Evolutionary conservation across 1,140 invertebrate genomes (phyloP).

Genomic region (Drosophila pruinosa): DNA sequence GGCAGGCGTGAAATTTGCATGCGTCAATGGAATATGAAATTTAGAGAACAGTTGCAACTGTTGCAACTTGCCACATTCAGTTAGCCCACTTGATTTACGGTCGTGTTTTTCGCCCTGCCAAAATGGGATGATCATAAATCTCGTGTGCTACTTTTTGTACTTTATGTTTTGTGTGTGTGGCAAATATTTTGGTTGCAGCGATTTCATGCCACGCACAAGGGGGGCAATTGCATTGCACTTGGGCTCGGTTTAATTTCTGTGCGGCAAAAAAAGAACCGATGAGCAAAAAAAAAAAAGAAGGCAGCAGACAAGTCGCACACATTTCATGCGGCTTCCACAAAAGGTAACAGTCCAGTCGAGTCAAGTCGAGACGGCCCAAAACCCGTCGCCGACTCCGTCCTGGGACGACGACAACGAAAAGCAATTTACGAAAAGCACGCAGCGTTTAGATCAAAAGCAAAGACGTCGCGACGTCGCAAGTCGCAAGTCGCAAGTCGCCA

Average conservation of each 20-base stretch:
- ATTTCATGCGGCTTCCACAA: conserved; percentile 80
- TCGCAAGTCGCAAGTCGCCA: conserved; percentile 63
- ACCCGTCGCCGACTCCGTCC: not conserved
- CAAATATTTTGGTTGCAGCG: conserved; percentile 78
- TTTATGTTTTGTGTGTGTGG: conserved; percentile 35
- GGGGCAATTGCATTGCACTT: conserved; percentile 68
- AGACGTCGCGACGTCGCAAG: conserved; percentile 42
- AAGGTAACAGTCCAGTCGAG: conserved; percentile 47
- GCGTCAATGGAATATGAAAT: conserved; percentile 65
- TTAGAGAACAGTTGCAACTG: conserved; percentile 51
- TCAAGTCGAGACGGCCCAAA: conserved; percentile 29
- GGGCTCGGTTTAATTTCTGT: conserved; percentile 39
- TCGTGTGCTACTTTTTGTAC: conserved; percentile 5
- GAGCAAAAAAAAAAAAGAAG: conserved; percentile 17
- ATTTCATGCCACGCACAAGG: conserved; percentile 67
- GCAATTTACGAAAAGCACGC: conserved; percentile 80
- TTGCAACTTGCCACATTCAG: conserved; percentile 18
- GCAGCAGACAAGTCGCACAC: conserved; percentile 69
- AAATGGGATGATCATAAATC: conserved; percentile 54
- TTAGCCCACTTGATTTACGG: conserved; percentile 58
- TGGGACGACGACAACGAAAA: conserved; percentile 70
- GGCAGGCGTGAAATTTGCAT: conserved; percentile 72
- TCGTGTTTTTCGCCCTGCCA: conserved; percentile 22
- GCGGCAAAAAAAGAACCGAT: conserved; percentile 17
- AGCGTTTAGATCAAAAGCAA: conserved; percentile 79